Conservation (phyloP, 2,888 invertebrate genomes). For the Heteropelma amictum region DNA sequence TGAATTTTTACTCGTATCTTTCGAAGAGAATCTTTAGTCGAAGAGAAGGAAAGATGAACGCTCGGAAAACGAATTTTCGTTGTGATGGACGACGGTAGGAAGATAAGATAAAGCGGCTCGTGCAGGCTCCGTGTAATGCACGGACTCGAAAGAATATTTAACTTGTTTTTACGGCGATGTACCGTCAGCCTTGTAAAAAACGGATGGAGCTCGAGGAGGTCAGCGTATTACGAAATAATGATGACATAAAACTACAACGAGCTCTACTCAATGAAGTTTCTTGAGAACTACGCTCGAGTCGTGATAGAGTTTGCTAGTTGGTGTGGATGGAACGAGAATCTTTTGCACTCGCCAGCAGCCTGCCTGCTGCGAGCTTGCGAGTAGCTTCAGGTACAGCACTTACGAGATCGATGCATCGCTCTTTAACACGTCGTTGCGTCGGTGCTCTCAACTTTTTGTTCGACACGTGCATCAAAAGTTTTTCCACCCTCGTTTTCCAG, state of each 20-base stretch:
- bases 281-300: slow-evolving; percentile 37
- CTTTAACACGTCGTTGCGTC: slow-evolving; percentile 45
- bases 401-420: slow-evolving; percentile 43
- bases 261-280: slow-evolving; percentile 48
- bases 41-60: not conserved
- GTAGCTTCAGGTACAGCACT: not conserved
- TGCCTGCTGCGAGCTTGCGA: not conserved
- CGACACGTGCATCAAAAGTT: slow-evolving; percentile 29
- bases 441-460: slow-evolving; percentile 7
- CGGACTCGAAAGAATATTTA: slow-evolving; percentile 43
- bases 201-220: slow-evolving; percentile 33
- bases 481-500: not conserved
- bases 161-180: slow-evolving; percentile 32
- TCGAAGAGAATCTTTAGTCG: not conserved
- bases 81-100: not conserved
- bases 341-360: slow-evolving; percentile 4
- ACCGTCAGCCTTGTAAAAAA: slow-evolving; percentile 43
- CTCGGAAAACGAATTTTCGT: slow-evolving; percentile 31
- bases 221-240: slow-evolving; percentile 52
- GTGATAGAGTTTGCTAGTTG: slow-evolving; percentile 49
- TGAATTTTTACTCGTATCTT: no score
- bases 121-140: slow-evolving; percentile 5
- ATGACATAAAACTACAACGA: slow-evolving; percentile 53
- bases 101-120: slow-evolving; percentile 27
- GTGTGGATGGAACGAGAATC: slow-evolving; percentile 38